Conservation (phyloP, 2,113 vertebrate species). For the Phasianus colchicus region DNA sequence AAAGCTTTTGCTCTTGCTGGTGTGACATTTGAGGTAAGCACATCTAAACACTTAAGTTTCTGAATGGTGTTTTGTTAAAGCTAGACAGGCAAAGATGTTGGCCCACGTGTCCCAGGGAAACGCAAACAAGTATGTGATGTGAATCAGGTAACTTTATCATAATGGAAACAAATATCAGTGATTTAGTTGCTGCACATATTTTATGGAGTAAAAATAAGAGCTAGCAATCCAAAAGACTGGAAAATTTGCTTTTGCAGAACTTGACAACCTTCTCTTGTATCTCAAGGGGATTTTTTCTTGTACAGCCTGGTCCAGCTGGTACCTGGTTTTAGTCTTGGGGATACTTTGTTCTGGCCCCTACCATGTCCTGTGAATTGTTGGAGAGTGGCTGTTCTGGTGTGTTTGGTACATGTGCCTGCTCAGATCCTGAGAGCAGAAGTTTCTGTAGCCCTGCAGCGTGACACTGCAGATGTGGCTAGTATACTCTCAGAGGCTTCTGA, state of each 20-base stretch:
- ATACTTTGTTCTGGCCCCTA: not conserved
- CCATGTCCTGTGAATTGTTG: accelerated
- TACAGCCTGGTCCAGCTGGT: not conserved
- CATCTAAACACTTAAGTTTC: not conserved
- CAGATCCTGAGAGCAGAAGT: not conserved
- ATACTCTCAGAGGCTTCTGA: not conserved
- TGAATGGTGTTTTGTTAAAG: not conserved
- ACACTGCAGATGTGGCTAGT: accelerated
- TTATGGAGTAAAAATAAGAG: not conserved
- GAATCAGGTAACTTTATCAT: not conserved
- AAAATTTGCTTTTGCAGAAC: not conserved
- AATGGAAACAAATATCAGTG: not conserved
- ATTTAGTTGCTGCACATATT: not conserved
- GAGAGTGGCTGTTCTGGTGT: not conserved
- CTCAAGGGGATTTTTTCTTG: not conserved
- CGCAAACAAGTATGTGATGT: not conserved
- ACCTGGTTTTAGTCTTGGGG: not conserved
- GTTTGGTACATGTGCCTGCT: not conserved
- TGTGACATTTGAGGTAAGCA: conserved; percentile 93
- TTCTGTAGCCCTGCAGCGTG: not conserved
- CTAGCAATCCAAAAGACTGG: not conserved
- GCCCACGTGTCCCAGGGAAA: not conserved
- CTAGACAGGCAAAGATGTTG: not conserved
- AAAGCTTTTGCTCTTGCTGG: conserved; percentile 97
- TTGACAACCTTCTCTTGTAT: not conserved